These are phyloP conservation scores for Zoroaster sp. DNA, from an alignment of 53 echinoderm and acorn worm species.

Conservation along the genomic window DNA sequence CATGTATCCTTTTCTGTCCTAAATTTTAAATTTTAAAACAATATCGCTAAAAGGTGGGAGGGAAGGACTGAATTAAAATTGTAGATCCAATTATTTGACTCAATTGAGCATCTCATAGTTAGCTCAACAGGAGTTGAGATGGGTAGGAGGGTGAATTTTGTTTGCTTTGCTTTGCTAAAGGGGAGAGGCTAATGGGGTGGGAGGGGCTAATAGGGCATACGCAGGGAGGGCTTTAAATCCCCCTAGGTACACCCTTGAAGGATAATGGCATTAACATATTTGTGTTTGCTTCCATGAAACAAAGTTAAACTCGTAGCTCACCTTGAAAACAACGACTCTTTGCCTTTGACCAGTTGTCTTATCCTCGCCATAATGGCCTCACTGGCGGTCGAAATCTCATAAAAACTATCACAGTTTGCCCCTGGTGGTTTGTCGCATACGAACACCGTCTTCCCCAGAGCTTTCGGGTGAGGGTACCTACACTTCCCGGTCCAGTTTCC, in stretches of 20 bases:
- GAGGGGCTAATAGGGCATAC: background rate
- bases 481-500: constrained; percentile 4
- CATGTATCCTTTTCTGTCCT: too few relatives aligned
- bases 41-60: too few relatives aligned
- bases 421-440: constrained; percentile 1
- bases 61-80: too few relatives aligned
- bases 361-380: background rate
- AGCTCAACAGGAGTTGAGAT: too few relatives aligned
- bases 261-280: background rate
- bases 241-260: background rate
- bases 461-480: constrained; percentile 10
- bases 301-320: background rate
- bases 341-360: background rate
- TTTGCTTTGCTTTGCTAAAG: too few relatives aligned
- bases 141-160: too few relatives aligned
- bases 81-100: too few relatives aligned
- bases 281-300: background rate
- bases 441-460: constrained; percentile 42
- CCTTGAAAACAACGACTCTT: background rate
- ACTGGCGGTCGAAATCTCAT: background rate
- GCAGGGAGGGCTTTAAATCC: background rate
- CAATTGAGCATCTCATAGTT: too few relatives aligned
- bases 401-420: background rate
- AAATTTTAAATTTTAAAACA: too few relatives aligned
- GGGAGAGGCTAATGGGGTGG: too few relatives aligned